These are phyloP conservation scores for Argynnis bischoffii DNA, from an alignment of 2,888 invertebrate species.

Conservation along the genomic window DNA sequence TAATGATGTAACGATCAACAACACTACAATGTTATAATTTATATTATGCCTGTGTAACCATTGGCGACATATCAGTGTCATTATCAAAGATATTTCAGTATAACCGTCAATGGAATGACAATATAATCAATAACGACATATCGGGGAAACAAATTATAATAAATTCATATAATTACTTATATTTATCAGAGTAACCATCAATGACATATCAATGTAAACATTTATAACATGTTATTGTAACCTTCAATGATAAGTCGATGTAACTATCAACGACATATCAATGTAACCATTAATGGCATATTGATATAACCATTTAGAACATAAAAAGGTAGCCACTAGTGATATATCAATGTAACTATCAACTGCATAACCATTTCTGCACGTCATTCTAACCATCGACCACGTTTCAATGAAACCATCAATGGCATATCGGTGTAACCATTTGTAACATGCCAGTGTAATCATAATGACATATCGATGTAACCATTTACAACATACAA, in stretches of 20 bases:
- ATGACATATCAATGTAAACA: not conserved
- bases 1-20: too few species aligned
- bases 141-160: not conserved
- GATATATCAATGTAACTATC: not conserved
- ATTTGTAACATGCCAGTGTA: constrained; percentile 11
- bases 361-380: too few species aligned
- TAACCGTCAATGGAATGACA: constrained; percentile 23
- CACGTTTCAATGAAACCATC: not conserved
- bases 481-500: constrained; percentile 24
- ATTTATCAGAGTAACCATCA: constrained; percentile 19
- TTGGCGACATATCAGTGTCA: constrained; percentile 21
- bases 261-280: not conserved
- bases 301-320: constrained; percentile 27
- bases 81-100: constrained; percentile 17
- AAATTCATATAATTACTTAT: too few species aligned
- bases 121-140: not conserved
- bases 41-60: constrained; percentile 29
- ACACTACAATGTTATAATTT: not conserved
- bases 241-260: not conserved
- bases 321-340: constrained; percentile 3
- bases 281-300: constrained; percentile 24
- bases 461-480: constrained; percentile 19
- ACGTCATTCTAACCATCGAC: too few species aligned
- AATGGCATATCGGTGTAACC: constrained; percentile 16
- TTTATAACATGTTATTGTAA: constrained; percentile 5